These are phyloP conservation scores for Drosophila ogumai DNA, from an alignment of 1,140 invertebrate species.

Conservation along the genomic window DNA sequence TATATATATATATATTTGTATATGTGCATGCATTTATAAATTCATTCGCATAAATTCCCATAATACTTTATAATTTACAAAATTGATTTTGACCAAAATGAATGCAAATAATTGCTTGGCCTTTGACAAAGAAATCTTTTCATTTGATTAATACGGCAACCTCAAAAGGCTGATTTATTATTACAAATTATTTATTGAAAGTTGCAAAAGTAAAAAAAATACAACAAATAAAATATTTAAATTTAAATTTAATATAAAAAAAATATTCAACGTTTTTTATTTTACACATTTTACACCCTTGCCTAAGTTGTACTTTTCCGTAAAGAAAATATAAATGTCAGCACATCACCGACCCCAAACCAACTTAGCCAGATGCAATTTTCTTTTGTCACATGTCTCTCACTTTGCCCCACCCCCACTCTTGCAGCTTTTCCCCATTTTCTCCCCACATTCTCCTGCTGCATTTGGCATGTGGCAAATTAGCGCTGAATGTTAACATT, in stretches of 20 bases:
- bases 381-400: constrained; percentile 16
- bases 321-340: not conserved
- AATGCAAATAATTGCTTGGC: constrained; percentile 33
- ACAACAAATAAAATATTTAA: too few relatives aligned
- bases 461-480: constrained; percentile 66
- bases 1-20: not conserved
- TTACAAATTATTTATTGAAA: too few relatives aligned
- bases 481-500: constrained; percentile 80
- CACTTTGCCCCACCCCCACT: not conserved
- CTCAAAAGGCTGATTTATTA: not conserved
- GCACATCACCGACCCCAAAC: not conserved
- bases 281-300: not conserved
- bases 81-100: constrained; percentile 47
- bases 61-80: constrained; percentile 47
- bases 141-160: not conserved
- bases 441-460: constrained; percentile 15
- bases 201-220: too few relatives aligned
- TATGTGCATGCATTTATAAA: constrained; percentile 27
- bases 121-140: not conserved
- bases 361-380: constrained; percentile 22
- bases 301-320: not conserved
- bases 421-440: not conserved
- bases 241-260: too few relatives aligned
- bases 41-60: constrained; percentile 28
- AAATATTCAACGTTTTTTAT: not conserved